Percentiles rank a stretch among this genome's conserved stretches.
Evolutionary conservation across 2,888 invertebrate species (phyloP).

Genomic region (Lasioglossum zephyrum): DNA sequence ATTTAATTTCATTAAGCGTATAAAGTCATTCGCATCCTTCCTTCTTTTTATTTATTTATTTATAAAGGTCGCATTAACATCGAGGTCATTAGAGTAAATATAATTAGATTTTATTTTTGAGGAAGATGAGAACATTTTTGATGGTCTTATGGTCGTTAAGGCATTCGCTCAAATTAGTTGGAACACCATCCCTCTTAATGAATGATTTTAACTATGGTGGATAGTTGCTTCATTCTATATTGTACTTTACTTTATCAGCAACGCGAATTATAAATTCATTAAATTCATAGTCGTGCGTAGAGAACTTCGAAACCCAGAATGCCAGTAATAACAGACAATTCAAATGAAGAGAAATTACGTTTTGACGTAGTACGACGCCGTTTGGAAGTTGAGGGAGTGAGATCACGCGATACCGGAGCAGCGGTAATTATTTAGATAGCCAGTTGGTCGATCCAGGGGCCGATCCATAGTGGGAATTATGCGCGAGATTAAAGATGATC

Average conservation of each 20-base stretch:
- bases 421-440: neutral
- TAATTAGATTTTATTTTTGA: too few species aligned
- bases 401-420: neutral
- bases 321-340: neutral
- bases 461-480: conserved; percentile 18
- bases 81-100: too few species aligned
- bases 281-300: neutral
- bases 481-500: conserved; percentile 35
- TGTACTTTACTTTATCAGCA: too few species aligned
- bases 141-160: too few species aligned
- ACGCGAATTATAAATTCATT: neutral
- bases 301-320: neutral
- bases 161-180: too few species aligned
- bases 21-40: neutral
- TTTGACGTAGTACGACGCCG: neutral
- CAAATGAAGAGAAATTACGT: neutral
- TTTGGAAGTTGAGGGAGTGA: neutral
- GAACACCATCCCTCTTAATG: neutral
- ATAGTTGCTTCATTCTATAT: too few species aligned
- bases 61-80: too few species aligned
- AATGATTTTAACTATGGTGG: neutral
- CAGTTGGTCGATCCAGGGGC: conserved; percentile 2
- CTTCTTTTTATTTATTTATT: too few species aligned
- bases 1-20: neutral
- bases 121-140: too few species aligned